Conservation (phyloP, 92 coral and sea anemone genomes). For the Palythoa grandis region DNA sequence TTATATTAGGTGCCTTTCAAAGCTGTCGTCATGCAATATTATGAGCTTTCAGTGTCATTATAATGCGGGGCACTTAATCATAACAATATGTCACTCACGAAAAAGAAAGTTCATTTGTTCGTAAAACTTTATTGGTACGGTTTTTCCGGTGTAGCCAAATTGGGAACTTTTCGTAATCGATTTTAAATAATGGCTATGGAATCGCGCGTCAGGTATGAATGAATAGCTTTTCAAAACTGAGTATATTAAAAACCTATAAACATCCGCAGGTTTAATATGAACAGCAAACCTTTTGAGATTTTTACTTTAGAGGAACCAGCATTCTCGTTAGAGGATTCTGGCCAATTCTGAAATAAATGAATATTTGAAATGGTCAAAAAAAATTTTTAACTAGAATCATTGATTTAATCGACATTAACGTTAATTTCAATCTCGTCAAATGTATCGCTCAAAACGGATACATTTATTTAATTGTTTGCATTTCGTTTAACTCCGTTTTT, state of each 20-base stretch:
- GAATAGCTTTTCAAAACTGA: slow-evolving; percentile 43
- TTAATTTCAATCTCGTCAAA: slow-evolving; percentile 64
- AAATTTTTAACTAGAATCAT: neutral
- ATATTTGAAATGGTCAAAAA: slow-evolving; percentile 5
- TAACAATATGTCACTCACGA: slow-evolving; percentile 65
- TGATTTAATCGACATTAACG: slow-evolving; percentile 1
- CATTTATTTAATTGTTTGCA: slow-evolving; percentile 75
- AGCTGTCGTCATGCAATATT: slow-evolving; percentile 21
- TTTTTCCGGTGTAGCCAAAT: slow-evolving; percentile 61
- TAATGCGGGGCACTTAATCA: slow-evolving; percentile 58
- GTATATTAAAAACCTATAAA: slow-evolving; percentile 46
- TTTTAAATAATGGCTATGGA: slow-evolving; percentile 29
- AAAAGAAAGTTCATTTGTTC: slow-evolving; percentile 76
- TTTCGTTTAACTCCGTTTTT: slow-evolving; percentile 76
- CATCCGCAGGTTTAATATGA: slow-evolving; percentile 43
- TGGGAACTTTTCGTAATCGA: slow-evolving; percentile 52
- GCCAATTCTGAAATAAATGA: neutral
- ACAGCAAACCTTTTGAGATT: slow-evolving; percentile 30
- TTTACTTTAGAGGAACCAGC: neutral
- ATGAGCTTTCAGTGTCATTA: slow-evolving; percentile 41
- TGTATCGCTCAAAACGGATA: slow-evolving; percentile 73
- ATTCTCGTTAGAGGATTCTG: neutral
- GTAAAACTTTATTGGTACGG: slow-evolving; percentile 78
- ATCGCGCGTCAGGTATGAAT: slow-evolving; percentile 35
- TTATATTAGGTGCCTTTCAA: slow-evolving; percentile 18